These are phyloP conservation scores for Perognathus longimembris DNA, from an alignment of 2,113 vertebrate species.

Conservation along the genomic window DNA sequence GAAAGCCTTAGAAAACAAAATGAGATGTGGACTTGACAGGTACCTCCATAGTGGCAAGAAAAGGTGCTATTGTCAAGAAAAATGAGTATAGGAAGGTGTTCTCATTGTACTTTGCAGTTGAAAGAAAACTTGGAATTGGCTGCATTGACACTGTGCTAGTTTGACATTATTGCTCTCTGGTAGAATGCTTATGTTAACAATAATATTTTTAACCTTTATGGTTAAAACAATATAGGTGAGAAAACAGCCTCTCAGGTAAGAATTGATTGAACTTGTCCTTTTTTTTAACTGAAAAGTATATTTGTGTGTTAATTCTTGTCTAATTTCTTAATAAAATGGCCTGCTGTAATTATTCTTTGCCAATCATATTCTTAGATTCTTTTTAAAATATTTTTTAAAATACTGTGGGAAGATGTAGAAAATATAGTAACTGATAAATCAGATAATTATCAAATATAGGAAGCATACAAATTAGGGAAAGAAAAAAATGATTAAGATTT, in stretches of 20 bases:
- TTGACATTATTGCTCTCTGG: background rate
- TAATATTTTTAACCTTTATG: conserved; percentile 38
- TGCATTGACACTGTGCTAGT: conserved; percentile 17
- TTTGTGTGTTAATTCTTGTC: background rate
- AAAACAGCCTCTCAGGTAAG: conserved; percentile 63
- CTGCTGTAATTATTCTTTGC: background rate
- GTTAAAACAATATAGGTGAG: conserved; percentile 59
- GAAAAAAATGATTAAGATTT: background rate
- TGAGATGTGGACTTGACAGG: background rate
- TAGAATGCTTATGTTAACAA: conserved; percentile 53
- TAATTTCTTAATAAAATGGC: conserved; percentile 27
- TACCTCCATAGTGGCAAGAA: background rate
- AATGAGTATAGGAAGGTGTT: background rate
- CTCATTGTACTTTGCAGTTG: background rate
- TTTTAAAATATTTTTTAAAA: conserved; percentile 15
- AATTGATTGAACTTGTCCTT: conserved; percentile 8
- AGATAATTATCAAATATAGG: background rate
- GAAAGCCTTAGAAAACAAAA: background rate
- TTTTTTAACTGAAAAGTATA: conserved; percentile 41
- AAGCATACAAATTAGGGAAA: background rate
- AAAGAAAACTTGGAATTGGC: background rate
- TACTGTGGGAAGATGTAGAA: background rate
- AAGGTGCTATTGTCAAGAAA: background rate
- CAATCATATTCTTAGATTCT: background rate
- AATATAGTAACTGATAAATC: background rate